These are phyloP conservation scores for Pachypanchax playfairii DNA, from an alignment of 2,113 vertebrate genomes.

Conservation along the genomic window DNA sequence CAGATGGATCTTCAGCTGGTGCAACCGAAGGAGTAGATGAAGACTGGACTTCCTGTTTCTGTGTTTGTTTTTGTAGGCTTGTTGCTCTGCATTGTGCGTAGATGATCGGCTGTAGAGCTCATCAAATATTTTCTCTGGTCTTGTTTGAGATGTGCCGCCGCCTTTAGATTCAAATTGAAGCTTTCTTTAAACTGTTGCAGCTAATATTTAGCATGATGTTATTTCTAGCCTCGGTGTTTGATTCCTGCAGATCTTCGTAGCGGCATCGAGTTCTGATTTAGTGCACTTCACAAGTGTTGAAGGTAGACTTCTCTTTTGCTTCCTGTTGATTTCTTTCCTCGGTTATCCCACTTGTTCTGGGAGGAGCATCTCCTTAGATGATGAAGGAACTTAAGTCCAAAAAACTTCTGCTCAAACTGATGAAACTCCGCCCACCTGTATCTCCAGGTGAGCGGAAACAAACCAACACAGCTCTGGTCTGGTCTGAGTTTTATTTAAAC, in stretches of 20 bases:
- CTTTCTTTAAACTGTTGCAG: constrained; percentile 41
- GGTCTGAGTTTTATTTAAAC: too few species aligned
- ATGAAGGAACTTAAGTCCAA: constrained; percentile 4
- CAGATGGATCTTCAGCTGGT: background rate
- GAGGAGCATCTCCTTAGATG: constrained; percentile 32
- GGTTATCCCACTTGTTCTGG: constrained; percentile 36
- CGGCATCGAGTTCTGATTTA: constrained; percentile 39
- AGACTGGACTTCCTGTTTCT: background rate
- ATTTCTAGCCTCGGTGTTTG: constrained; percentile 40
- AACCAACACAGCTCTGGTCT: too few species aligned
- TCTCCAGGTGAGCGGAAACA: background rate
- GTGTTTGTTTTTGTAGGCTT: background rate
- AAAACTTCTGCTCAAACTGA: constrained; percentile 4
- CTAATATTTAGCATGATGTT: constrained; percentile 73
- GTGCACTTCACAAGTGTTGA: constrained; percentile 74
- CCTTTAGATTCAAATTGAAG: constrained; percentile 34
- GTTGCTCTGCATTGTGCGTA: constrained; percentile 11
- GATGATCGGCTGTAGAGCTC: constrained; percentile 21
- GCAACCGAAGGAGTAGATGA: background rate
- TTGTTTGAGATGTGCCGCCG: constrained; percentile 29
- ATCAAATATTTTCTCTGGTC: constrained; percentile 35
- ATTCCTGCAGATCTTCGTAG: constrained; percentile 48
- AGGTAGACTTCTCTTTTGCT: constrained; percentile 41
- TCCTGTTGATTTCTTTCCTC: constrained; percentile 19
- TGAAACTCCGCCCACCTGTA: constrained; percentile 18